phyloP scores from a whole-genome alignment of 1,140 invertebrate genomes.

The Neotoxoptera formosana region DNA sequence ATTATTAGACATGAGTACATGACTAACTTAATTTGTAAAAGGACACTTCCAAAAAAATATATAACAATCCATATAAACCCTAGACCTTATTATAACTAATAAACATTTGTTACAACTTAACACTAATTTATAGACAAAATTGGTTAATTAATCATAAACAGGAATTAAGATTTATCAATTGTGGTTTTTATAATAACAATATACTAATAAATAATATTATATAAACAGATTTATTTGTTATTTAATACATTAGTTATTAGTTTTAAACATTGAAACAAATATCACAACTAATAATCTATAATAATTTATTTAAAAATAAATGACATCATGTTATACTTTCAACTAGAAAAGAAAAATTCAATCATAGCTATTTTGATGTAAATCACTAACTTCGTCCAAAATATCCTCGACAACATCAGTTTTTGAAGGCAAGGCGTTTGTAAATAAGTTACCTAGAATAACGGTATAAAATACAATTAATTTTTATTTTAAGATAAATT shows the following conservation, averaged over 20 bases:
- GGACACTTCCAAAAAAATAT: background rate
- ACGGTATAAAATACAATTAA: background rate
- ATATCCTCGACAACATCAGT: conserved; percentile 44
- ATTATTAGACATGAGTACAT: background rate
- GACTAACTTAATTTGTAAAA: background rate
- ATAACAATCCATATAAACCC: background rate
- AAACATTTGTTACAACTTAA: background rate
- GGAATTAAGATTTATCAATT: background rate
- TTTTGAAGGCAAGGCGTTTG: conserved; percentile 40
- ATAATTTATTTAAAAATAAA: conserved; percentile 11
- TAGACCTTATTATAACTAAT: background rate
- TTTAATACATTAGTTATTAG: background rate
- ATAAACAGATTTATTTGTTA: conserved; percentile 14
- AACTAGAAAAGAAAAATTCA: conserved; percentile 17
- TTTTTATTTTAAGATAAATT: background rate
- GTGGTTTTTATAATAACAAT: conserved; percentile 14
- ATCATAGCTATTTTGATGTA: conserved; percentile 42
- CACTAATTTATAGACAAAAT: background rate
- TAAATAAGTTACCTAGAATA: conserved; percentile 51
- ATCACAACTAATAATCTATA: conserved; percentile 20
- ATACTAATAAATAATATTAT: background rate
- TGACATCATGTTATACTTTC: background rate
- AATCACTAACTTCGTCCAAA: conserved; percentile 52
- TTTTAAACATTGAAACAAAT: conserved; percentile 7
- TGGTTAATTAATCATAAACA: background rate